Evolutionary conservation across 2,888 invertebrate genomes (phyloP).

Genomic region (Suillia variegata): DNA sequence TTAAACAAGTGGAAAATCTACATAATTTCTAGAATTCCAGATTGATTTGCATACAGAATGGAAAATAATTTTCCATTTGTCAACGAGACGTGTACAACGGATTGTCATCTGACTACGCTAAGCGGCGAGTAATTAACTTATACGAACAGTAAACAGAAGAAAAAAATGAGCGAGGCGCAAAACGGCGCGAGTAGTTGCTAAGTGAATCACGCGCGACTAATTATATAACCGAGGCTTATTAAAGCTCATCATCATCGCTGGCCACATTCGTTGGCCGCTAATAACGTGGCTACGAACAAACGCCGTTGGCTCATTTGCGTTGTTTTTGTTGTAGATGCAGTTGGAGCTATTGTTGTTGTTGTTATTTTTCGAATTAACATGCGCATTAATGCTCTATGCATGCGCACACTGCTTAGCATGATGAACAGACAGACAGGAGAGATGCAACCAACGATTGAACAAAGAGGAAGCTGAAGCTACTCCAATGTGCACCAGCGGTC

Average conservation of each 20-base stretch:
- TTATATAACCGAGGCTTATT: no score
- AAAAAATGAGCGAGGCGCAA: no score
- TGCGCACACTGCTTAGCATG: not conserved
- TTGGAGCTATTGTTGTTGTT: not conserved
- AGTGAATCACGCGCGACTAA: no score
- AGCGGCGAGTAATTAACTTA: no score
- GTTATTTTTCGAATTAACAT: not conserved
- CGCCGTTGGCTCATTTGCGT: not conserved
- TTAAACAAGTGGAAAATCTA: conserved; percentile 31
- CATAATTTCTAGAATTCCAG: conserved; percentile 40
- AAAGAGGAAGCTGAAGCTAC: not conserved
- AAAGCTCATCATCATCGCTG: no score
- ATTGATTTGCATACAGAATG: not conserved
- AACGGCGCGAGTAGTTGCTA: no score
- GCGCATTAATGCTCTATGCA: not conserved
- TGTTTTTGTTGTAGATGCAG: not conserved
- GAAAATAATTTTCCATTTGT: no score
- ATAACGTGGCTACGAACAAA: not conserved
- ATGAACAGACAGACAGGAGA: not conserved
- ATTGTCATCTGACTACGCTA: no score
- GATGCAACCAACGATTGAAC: not conserved
- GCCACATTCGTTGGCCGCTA: not conserved
- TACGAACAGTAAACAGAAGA: not conserved
- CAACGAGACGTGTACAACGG: no score
- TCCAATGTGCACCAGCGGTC: not conserved